Evolutionary conservation across 1,140 invertebrate genomes (phyloP).

Genomic region (Drosophila punjabiensis): DNA sequence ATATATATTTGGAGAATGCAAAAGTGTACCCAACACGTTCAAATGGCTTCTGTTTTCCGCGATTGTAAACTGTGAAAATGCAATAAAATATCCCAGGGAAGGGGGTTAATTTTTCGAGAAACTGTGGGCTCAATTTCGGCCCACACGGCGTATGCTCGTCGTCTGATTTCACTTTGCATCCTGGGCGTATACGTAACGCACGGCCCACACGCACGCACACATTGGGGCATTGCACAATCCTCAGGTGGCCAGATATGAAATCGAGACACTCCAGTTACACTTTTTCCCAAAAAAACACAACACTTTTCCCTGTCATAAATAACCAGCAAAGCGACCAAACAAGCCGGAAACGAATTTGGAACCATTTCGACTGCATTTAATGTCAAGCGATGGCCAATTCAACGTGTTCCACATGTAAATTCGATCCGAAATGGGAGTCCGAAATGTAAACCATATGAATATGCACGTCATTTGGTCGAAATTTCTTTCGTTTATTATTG

Average conservation of each 20-base stretch:
- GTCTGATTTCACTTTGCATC: conserved; percentile 29
- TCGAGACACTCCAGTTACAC: conserved; percentile 23
- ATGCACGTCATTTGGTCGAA: conserved; percentile 65
- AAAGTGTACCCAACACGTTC: conserved; percentile 24
- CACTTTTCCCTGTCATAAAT: conserved; percentile 40
- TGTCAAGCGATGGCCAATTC: conserved; percentile 68
- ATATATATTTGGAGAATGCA: conserved; percentile 21
- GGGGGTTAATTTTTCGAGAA: neutral
- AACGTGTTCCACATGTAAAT: conserved; percentile 73
- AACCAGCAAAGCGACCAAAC: conserved; percentile 40
- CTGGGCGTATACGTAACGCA: conserved; percentile 52
- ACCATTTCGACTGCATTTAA: conserved; percentile 69
- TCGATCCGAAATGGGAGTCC: conserved; percentile 24
- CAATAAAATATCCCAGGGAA: conserved; percentile 9
- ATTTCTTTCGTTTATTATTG: conserved; percentile 60
- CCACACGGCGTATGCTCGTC: conserved; percentile 66
- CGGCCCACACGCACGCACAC: conserved; percentile 37
- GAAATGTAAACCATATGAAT: conserved; percentile 65
- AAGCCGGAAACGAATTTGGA: conserved; percentile 72
- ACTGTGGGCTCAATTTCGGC: conserved; percentile 14
- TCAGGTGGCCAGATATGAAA: conserved; percentile 37
- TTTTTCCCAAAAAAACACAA: conserved; percentile 13
- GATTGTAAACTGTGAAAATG: conserved; percentile 40
- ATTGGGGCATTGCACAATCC: conserved; percentile 28
- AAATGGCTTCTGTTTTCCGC: conserved; percentile 30